Evolutionary conservation across 2,113 vertebrate species (phyloP), one percentile per base, ranked within the genome.

Genomic region (Prionailurus viverrinus): DNA sequence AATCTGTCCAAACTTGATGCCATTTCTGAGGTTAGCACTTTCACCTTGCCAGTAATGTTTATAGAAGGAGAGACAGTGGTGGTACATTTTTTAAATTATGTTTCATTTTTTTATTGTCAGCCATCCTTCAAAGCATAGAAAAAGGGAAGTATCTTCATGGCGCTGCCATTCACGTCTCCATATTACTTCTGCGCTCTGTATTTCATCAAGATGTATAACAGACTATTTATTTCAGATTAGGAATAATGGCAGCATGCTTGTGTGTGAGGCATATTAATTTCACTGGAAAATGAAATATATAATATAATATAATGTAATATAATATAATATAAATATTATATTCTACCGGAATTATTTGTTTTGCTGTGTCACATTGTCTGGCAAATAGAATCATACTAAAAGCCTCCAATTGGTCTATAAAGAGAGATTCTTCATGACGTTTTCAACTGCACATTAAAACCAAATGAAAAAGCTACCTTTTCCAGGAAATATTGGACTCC

Each of bases 211-310:
- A 1, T n/a, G 4, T 36, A 7, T 11, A 21, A 27, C 25, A 61
- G 61, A 53, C 45, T 36, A 14, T 16, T 71, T 36, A 14, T 16
- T 71, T 55, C 15, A 63, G 6, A 29, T 16, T 16, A 53, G 11
- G 11, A 71, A 25, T 76, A 76, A 73, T 19, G 45, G 31, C 19
- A 19, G 9, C 2, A 4, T 33, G 36, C 11, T 61, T 68, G 4
- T 18, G 6, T 18, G 21, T 3, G 11, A 76, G 21, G n/a, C 14
- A 21, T 41, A 79, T 76, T 58, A 25, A 87, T 58, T 76, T 93
- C 25, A 68, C 23, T 76, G 36, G 68, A 83, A 83, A 85, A 94
- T 89, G 58, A 93, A 89, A 51, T 19, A 79, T 93, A 94, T n/a
- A 31, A 36, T 81, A 45, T 66, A 29, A 58, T 55, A 61, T 61